Base-by-base conservation (phyloP, 2,797 vertebrate species). In the Cyprinodon diabolis region DNA sequence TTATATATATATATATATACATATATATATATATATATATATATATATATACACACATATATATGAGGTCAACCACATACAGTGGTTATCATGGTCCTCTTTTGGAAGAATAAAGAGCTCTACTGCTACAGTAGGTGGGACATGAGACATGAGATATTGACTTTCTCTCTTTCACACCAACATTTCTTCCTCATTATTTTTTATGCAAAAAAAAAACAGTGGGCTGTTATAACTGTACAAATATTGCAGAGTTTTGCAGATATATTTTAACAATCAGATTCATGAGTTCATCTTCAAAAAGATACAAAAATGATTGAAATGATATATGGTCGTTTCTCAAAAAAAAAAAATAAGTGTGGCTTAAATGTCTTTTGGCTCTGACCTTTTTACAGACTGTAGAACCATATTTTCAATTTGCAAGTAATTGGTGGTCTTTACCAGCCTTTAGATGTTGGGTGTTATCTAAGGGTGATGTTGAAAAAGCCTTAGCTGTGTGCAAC, bases 61-160 rank as follows among this genome's bases (percentile, higher is more conserved):
- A 43, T 75, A 74, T 45, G 74, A 72, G 81, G 85, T 80, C 83
- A 84, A 76, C 58, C 48, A 17, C 68, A 69, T 67, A 72, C 79
- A 81, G 79, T 82, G 68, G 84, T 89, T 82, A 85, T 83, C 73
- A 54, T 76, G 80, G 88, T 79, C 83, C 57, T 68, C 75, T 43
- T 58, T 63, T 25, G 30, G 12, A 12, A 55, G 77, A 88, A 81
- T 75, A 66, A 79, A 83, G 82, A 51, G 77, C 60, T 67, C 47
- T 17, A 65, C 66, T 4, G 35, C 69, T 30, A 62, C 66, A 79
- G 82, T 0, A 11, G 79, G 69, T 0, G 21, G 74, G 47, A 80
- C 57, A 71, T 17, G 6, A 62, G 66, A 83, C 74, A 82, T 72
- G 72, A 86, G 87, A 88, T 2, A 47, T 87, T 63, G 73, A 71